Base-by-base conservation (phyloP, 2,797 vertebrate genomes). In the Enteromius thamalakanensis region DNA sequence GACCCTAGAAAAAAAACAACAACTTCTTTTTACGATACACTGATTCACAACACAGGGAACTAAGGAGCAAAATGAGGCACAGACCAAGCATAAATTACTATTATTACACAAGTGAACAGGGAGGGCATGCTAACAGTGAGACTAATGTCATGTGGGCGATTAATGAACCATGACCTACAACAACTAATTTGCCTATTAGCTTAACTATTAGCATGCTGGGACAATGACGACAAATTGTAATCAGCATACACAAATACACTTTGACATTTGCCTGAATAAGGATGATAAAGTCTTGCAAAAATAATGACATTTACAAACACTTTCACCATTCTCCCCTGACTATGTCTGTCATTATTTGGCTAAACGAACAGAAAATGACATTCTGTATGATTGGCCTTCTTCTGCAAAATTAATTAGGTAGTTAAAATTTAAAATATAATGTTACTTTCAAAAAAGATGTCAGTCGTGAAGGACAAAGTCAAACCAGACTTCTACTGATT, bases 151-250 rank as follows among this genome's bases (percentile, higher is more conserved):
- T 26, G 64, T 60, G 17, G 65, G 81, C 2, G 81, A 70, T 51
- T 71, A 83, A 78, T 83, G 74, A 83, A 78, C 49, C 81, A 49
- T 82, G 70, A 51, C 60, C 80, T 49, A 60, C 8, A 83, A 78
- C 81, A 78, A 78, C 81, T 77, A 69, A 78, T 78, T 83, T 58
- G 53, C 65, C 81, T 62, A 47, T 83, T 83, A 76, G 81, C 8
- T n/a, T 47, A 82, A 82, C 49, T 82, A 55, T 76, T 67, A 68
- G 34, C 81, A 58, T 76, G 81, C 72, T 68, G 81, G 12, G 81
- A 45, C 62, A 76, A 55, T 21, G 45, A 29, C 3, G 29, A 19
- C n/a, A 29, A 8, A 23, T 45, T 51, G 19, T 29, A 40, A 51
- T 76, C 23, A 68, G 23, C 34, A 19, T 40, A 45, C 17, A 37